These are phyloP conservation scores for Incurvaria masculella DNA, from an alignment of 2,888 invertebrate species.

Conservation along the genomic window DNA sequence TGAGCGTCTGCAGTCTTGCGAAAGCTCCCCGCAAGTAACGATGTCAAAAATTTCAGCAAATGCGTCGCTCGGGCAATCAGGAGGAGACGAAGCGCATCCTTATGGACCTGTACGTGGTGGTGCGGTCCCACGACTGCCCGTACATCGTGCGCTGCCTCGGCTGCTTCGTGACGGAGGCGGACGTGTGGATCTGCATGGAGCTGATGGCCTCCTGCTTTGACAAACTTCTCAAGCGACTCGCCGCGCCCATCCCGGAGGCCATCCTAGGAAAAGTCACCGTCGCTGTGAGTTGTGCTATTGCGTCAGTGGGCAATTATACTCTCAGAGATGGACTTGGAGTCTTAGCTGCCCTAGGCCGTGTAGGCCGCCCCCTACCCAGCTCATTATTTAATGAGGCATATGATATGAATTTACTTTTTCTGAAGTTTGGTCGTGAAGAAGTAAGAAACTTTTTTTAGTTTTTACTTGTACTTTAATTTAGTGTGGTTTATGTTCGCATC, in stretches of 20 bases:
- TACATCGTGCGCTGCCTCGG: slow-evolving; percentile 97
- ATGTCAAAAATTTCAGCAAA: no score
- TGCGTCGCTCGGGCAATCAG: slow-evolving; percentile 94
- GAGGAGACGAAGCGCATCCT: slow-evolving; percentile 98
- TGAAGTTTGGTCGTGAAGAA: no score
- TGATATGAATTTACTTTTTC: no score
- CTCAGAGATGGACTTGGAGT: no score
- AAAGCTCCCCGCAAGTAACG: no score
- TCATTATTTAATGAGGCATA: no score
- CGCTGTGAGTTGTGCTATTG: slow-evolving; percentile 68
- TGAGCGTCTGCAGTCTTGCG: no score
- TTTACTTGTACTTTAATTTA: no score
- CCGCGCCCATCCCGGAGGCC: slow-evolving; percentile 90
- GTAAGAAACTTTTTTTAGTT: no score
- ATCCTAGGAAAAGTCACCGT: slow-evolving; percentile 97
- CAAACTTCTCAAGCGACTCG: slow-evolving; percentile 84
- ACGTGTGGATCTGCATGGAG: slow-evolving; percentile 99
- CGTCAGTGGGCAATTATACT: neutral
- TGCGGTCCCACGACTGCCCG: slow-evolving; percentile 95
- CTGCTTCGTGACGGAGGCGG: slow-evolving; percentile 95
- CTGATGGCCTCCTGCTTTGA: slow-evolving; percentile 99
- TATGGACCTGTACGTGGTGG: slow-evolving; percentile 97
- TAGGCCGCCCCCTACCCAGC: no score
- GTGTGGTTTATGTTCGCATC: no score
- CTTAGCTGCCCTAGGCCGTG: no score